Evolutionary conservation across 2,888 invertebrate genomes (phyloP).

Genomic region (Carabus problematicus): DNA sequence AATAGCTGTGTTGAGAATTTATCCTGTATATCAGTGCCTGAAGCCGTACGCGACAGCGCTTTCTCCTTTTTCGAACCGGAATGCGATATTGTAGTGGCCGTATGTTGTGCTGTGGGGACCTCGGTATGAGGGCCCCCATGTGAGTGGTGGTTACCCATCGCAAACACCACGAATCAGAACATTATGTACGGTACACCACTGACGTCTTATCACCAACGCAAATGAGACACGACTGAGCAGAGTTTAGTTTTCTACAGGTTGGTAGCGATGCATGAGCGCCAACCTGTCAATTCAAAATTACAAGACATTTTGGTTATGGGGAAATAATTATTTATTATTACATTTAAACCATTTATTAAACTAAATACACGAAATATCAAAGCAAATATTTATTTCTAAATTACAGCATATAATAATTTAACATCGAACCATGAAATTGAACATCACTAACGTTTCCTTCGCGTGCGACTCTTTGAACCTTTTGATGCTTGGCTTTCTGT

Average conservation of each 20-base stretch:
- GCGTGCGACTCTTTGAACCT: not conserved
- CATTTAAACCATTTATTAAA: not conserved
- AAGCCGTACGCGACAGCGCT: constrained; percentile 68
- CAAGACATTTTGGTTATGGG: not conserved
- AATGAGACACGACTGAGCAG: constrained; percentile 3
- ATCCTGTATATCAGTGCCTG: constrained; percentile 72
- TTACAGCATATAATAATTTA: constrained; percentile 6
- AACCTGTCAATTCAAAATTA: not conserved
- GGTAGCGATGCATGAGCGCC: not conserved
- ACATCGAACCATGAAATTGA: not conserved
- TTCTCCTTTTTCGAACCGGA: constrained; percentile 61
- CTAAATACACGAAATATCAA: not conserved
- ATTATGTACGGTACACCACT: constrained; percentile 35
- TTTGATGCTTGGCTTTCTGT: not conserved
- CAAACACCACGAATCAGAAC: constrained; percentile 43
- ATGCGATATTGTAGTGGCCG: constrained; percentile 58
- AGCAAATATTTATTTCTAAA: constrained; percentile 4
- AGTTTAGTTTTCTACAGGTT: constrained; percentile 1
- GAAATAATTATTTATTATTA: not conserved
- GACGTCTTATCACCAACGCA: constrained; percentile 4
- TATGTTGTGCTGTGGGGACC: constrained; percentile 48
- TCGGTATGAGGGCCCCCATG: constrained; percentile 50
- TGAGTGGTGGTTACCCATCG: constrained; percentile 58
- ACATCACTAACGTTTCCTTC: constrained; percentile 8
- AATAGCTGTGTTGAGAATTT: constrained; percentile 69